These are phyloP conservation scores for Anhinga rufa DNA, from an alignment of 2,113 vertebrate species.

Conservation along the genomic window DNA sequence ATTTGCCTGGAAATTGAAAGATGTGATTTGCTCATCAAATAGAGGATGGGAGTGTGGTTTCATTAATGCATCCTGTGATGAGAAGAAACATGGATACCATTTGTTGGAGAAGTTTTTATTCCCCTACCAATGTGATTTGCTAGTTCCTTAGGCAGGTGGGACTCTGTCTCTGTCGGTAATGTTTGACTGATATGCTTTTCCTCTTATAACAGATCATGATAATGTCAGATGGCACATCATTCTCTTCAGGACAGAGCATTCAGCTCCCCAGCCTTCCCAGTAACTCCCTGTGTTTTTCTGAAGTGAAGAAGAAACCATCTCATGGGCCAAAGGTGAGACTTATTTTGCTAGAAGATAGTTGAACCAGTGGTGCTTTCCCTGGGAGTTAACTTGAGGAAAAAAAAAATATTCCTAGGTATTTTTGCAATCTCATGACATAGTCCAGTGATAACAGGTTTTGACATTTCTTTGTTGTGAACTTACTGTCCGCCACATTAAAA, in stretches of 20 bases:
- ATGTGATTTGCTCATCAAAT: neutral
- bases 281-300: slow-evolving; percentile 80
- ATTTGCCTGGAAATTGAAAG: neutral
- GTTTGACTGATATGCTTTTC: neutral
- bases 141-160: neutral
- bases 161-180: neutral
- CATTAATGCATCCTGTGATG: neutral
- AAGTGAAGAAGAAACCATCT: slow-evolving; percentile 86
- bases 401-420: neutral
- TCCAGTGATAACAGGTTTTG: neutral
- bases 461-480: neutral
- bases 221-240: slow-evolving; percentile 85
- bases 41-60: neutral
- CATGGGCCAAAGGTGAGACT: slow-evolving; percentile 81
- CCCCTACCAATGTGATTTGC: neutral
- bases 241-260: slow-evolving; percentile 83
- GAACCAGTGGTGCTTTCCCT: neutral
- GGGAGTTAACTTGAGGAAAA: neutral
- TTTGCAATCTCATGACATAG: neutral
- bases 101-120: neutral
- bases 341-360: neutral
- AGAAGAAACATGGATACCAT: neutral
- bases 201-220: slow-evolving; percentile 80
- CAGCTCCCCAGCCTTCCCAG: slow-evolving; percentile 84
- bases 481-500: neutral